Base-by-base conservation (phyloP, 1,140 invertebrate species). In the Pogonognathellus flavescens region DNA sequence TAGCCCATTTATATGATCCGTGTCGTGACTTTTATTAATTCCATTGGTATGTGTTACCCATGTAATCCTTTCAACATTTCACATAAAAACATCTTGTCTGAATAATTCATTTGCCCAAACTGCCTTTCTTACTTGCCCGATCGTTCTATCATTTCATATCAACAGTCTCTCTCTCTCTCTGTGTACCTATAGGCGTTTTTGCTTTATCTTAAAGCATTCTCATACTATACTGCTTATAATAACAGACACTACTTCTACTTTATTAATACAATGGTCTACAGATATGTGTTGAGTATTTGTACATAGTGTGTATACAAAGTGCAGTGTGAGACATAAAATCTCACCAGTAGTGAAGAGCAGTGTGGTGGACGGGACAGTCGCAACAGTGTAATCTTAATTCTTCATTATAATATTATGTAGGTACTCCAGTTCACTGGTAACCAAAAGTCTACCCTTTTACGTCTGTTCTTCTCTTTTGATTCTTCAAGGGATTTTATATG, bases 21-120 rank as follows among this genome's bases (percentile, higher is more conserved):
- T 84, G 76, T 87, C 86, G 86, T 87, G 86, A 87, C 86, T 87
- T 87, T 87, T 87, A 87, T 87, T 87, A 87, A 87, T 87, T 87
- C 83, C 83, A 52, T 84, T 59, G 72, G 86, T 84, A 85, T 85
- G 80, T 85, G 49, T 62, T 84, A 76, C 80, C 20, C 72, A 84
- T 84, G 83, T 84, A 86, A 86, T 84, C 80, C 86, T 87, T 76
- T 86, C 70, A 83, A 80, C 82, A 76, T 86, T 86, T 85, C 82
- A 70, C 59, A 85, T 81, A 82, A 85, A 85, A 81, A 85, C 70
- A 62, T 82, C 84, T 55, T 31, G 62, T 25, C 57, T 85, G 76
- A 81, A 85, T 85, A 81, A 85, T 85, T 85, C 84, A 85, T 82
- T 85, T 59, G n/a, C 57, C 55, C 80, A 81, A 81, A 81, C 80